Percentiles rank a stretch among this genome's conserved stretches.
These are phyloP conservation scores for Acrocephalus arundinaceus DNA, from an alignment of 2,113 vertebrate species.

Conservation along the genomic window DNA sequence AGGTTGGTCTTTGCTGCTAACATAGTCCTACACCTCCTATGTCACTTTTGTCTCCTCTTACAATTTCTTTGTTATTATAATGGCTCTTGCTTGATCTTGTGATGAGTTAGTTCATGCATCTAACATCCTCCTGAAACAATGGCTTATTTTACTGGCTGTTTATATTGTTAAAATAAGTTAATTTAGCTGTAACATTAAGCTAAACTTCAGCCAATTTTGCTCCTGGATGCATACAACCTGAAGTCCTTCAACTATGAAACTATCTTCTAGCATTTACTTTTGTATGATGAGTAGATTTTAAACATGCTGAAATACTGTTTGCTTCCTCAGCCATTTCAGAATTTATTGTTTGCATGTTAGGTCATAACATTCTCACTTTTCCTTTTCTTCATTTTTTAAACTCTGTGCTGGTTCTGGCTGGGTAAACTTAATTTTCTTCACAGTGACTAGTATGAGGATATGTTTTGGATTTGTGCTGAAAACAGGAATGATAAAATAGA, in stretches of 20 bases:
- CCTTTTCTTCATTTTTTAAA: background rate
- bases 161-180: background rate
- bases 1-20: background rate
- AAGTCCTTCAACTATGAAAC: background rate
- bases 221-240: background rate
- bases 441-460: background rate
- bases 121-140: background rate
- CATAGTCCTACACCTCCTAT: background rate
- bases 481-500: background rate
- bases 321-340: background rate
- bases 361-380: background rate
- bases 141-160: background rate
- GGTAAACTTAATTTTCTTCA: background rate
- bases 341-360: background rate
- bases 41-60: background rate
- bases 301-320: background rate
- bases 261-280: background rate
- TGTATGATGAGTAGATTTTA: background rate
- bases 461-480: background rate
- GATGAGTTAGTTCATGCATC: background rate
- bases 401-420: background rate
- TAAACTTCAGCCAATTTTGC: background rate
- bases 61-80: background rate
- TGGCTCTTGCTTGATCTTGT: background rate
- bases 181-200: background rate